These are phyloP conservation scores for Diplolepis rosae DNA, from an alignment of 2,888 invertebrate species.

Conservation along the genomic window DNA sequence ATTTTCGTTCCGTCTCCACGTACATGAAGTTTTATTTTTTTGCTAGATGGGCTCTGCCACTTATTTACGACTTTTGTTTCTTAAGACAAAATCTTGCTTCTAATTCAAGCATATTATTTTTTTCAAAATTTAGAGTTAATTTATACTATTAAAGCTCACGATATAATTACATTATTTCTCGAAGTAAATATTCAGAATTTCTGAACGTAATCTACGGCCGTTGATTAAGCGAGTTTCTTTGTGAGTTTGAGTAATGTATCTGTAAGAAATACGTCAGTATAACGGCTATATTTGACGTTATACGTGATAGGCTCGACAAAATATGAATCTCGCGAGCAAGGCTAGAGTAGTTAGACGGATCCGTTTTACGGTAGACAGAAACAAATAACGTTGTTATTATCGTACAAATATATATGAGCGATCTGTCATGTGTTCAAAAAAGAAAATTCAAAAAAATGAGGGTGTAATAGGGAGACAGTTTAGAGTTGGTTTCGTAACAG, in stretches of 20 bases:
- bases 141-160: background rate
- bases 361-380: constrained; percentile 47
- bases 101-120: background rate
- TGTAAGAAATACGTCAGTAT: constrained; percentile 48
- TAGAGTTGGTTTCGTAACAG: constrained; percentile 65
- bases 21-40: constrained; percentile 16
- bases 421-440: constrained; percentile 72
- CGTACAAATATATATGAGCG: constrained; percentile 70
- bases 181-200: background rate
- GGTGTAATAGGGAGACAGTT: constrained; percentile 57
- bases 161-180: background rate
- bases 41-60: too few relatives aligned
- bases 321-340: constrained; percentile 70
- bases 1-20: constrained; percentile 27
- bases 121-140: background rate
- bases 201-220: background rate
- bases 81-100: constrained; percentile 23
- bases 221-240: constrained; percentile 21
- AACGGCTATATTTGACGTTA: constrained; percentile 62
- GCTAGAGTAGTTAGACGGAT: constrained; percentile 70
- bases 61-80: too few relatives aligned
- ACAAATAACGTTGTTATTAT: constrained; percentile 61
- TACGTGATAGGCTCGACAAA: constrained; percentile 67
- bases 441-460: constrained; percentile 51
- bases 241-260: constrained; percentile 31